Percentiles rank a stretch among this genome's conserved stretches.
Conservation (phyloP, 1,140 invertebrate species). For the Campodea augens region DNA sequence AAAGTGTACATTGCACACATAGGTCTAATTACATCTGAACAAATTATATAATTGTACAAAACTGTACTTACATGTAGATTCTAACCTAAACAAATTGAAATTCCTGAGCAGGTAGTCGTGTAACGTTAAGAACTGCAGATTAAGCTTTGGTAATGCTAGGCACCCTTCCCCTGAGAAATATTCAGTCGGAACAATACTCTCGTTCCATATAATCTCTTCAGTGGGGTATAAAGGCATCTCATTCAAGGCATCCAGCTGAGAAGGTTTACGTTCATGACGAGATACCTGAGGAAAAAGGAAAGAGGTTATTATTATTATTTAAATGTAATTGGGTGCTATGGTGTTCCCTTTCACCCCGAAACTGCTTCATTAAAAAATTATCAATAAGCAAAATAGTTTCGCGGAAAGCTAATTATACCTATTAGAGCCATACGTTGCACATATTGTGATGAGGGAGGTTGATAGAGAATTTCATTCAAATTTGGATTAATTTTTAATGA, state of each 20-base stretch:
- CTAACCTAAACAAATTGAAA: constrained; percentile 92
- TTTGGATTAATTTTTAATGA: too few species aligned
- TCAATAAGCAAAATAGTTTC: too few species aligned
- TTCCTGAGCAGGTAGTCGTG: constrained; percentile 96
- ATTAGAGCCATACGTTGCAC: too few species aligned
- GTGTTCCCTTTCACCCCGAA: too few species aligned
- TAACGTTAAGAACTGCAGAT: constrained; percentile 93
- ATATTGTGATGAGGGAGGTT: too few species aligned
- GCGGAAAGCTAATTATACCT: too few species aligned
- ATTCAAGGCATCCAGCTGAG: constrained; percentile 87
- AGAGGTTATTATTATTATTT: constrained; percentile 2
- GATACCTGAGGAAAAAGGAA: constrained; percentile 39
- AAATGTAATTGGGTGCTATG: too few species aligned
- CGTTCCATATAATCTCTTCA: constrained; percentile 97
- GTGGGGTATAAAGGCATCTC: constrained; percentile 97
- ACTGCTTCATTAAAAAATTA: too few species aligned
- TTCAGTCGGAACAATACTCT: constrained; percentile 93
- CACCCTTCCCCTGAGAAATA: constrained; percentile 91
- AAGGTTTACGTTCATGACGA: constrained; percentile 68
- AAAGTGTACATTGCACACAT: too few species aligned
- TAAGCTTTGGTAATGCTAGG: constrained; percentile 89
- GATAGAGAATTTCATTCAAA: too few species aligned
- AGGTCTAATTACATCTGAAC: too few species aligned
- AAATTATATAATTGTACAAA: too few species aligned
- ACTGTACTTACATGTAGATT: constrained; percentile 94